Conservation (phyloP, 2,113 vertebrate species). For the Promerops cafer region DNA sequence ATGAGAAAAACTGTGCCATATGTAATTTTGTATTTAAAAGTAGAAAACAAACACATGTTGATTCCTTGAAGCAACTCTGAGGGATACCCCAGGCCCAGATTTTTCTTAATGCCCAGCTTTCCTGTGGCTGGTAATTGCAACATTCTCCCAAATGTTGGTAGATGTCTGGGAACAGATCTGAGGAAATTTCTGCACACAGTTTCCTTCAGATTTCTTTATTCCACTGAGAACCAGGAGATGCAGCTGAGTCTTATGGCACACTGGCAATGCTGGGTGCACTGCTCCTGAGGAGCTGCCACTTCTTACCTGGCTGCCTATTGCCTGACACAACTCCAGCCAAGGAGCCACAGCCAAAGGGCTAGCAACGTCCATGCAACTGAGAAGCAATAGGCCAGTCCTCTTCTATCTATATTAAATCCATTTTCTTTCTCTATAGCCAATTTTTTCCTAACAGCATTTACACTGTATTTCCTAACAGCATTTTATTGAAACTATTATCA, state of each 20-base stretch:
- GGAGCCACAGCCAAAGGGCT: background rate
- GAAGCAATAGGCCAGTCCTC: background rate
- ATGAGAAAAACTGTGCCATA: background rate
- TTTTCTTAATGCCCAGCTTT: background rate
- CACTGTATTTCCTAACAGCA: background rate
- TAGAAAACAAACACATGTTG: background rate
- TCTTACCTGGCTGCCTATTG: background rate
- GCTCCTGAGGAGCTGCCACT: background rate
- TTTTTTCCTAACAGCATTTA: background rate
- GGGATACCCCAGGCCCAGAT: background rate
- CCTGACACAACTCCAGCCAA: background rate
- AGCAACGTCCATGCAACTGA: background rate
- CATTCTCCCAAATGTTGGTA: background rate
- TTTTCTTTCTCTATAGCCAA: background rate
- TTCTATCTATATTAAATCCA: background rate
- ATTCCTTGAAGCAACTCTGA: background rate
- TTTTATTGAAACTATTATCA: background rate
- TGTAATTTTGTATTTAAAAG: background rate
- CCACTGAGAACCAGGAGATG: background rate
- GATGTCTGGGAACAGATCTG: background rate
- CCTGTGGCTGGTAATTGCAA: background rate
- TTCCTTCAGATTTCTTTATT: background rate
- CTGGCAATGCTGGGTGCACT: background rate
- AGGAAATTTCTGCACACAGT: background rate
- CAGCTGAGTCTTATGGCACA: accelerated